Evolutionary conservation across 2,113 vertebrate genomes (phyloP), one percentile per base, ranked within the genome.

Genomic region (Apaloderma vittatum): DNA sequence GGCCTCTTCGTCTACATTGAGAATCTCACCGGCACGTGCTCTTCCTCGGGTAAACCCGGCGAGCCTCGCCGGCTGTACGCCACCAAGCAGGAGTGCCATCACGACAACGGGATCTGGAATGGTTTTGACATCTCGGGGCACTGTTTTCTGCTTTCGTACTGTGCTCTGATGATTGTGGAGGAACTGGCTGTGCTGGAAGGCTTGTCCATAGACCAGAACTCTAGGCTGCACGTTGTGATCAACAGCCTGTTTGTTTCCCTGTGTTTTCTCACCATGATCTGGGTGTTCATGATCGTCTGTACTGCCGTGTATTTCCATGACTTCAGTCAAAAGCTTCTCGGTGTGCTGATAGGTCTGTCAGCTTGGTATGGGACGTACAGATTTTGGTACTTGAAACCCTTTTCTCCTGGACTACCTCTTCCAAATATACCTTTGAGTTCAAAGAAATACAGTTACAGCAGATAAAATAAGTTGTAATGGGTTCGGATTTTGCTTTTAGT

Each of bases 71-170:
- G 34, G 24, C 97, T 97, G 5, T 97, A 98, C 22, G 12, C 22
- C 9, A 97, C 88, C 76, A 99, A 99, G 95, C 87, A 78, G 8
- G 95, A 96, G n/a, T 99, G 99, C 98, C 98, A 89, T 54, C 81
- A 43, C 32, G 98, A 97, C 23, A 98, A 98, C 1, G 98, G 98
- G 32, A 96, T 98, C 45, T 99, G 99, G 99, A 21, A 96, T 1
- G 99, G 99, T 73, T 99, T 98, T 7, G 99, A 99, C 98, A 99
- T 99, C 96, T 99, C 99, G 0, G 99, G 99, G 24, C 99, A 99
- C 97, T 99, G 98, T 73, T 99, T 99, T 88, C 98, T 99, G 84
- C 98, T 99, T 86, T 87, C 99, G 0, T 99, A 99, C 97, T 99
- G 99, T 0, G 92, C 98, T 3, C 98, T 99, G 63, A 97, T 99